Percentiles rank a stretch among this genome's conserved stretches.
phyloP scores from a whole-genome alignment of 2,888 invertebrate species.

The Laothoe populi region DNA sequence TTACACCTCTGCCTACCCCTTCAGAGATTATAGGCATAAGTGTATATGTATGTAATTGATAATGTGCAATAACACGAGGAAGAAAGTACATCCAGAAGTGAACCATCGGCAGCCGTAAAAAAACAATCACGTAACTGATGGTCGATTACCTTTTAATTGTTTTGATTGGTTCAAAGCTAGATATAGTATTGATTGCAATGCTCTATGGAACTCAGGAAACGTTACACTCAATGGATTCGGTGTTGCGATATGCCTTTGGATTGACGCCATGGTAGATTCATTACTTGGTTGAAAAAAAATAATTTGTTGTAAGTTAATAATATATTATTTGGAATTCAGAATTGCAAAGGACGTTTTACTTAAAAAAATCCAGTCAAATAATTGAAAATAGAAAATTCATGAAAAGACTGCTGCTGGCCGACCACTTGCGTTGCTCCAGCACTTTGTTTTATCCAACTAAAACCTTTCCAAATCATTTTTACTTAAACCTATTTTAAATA shows the following conservation, averaged over 20 bases:
- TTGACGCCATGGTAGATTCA: background rate
- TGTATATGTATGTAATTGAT: no score
- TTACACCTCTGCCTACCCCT: no score
- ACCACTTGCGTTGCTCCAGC: no score
- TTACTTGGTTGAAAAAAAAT: background rate
- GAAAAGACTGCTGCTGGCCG: no score
- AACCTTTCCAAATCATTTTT: no score
- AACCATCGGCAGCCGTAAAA: background rate
- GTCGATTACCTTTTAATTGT: conserved; percentile 13
- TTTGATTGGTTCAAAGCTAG: background rate
- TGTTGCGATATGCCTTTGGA: background rate
- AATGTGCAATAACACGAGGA: background rate
- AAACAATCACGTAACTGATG: background rate
- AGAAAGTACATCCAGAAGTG: background rate
- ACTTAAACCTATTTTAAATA: no score
- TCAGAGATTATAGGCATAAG: no score
- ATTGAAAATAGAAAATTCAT: no score
- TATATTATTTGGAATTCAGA: no score
- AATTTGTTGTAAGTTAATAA: background rate
- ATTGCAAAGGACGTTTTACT: no score
- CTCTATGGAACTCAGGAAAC: background rate
- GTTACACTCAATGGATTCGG: conserved; percentile 1
- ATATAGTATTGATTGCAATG: background rate
- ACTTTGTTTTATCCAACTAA: no score
- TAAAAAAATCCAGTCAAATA: no score